Percentiles rank a stretch among this genome's conserved stretches.
Evolutionary conservation across 2,113 vertebrate genomes (phyloP).

Genomic region (Synodontis membranacea): DNA sequence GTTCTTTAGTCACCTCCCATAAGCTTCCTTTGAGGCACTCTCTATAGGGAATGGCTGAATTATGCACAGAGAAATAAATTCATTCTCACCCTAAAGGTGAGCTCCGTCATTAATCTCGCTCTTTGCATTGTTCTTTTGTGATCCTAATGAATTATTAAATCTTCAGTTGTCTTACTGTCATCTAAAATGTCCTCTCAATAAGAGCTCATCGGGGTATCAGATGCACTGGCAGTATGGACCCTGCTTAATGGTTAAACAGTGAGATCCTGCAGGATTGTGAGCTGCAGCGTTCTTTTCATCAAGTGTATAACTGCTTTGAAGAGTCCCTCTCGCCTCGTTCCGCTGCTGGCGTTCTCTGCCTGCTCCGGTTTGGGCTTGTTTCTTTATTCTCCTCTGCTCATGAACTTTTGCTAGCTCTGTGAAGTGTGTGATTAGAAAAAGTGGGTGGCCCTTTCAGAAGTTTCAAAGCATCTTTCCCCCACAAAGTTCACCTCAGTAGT

Average conservation of each 20-base stretch:
- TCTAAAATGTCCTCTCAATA: constrained; percentile 42
- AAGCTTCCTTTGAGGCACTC: constrained; percentile 53
- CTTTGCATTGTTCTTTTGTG: constrained; percentile 65
- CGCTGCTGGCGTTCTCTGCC: constrained; percentile 27
- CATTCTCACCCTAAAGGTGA: constrained; percentile 61
- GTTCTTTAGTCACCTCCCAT: constrained; percentile 39
- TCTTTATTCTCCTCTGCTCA: constrained; percentile 3
- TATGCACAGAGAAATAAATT: constrained; percentile 66
- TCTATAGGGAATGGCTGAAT: constrained; percentile 62
- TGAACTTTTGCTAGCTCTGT: constrained; percentile 37
- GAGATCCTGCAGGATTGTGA: background rate
- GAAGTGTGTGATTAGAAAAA: constrained; percentile 57
- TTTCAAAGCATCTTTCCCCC: constrained; percentile 44
- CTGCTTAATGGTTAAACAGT: constrained; percentile 2
- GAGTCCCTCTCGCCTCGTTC: constrained; percentile 50
- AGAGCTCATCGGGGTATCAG: constrained; percentile 18
- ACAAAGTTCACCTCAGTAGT: constrained; percentile 22
- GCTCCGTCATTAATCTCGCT: constrained; percentile 56
- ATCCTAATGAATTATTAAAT: constrained; percentile 62
- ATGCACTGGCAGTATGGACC: background rate
- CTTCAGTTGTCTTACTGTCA: constrained; percentile 39
- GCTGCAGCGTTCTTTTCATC: constrained; percentile 38
- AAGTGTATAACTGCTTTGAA: constrained; percentile 29
- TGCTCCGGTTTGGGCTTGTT: background rate
- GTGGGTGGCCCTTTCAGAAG: constrained; percentile 27